These are phyloP conservation scores for Gymnopithys bicolor DNA, from an alignment of 2,797 vertebrate species.

Conservation along the genomic window DNA sequence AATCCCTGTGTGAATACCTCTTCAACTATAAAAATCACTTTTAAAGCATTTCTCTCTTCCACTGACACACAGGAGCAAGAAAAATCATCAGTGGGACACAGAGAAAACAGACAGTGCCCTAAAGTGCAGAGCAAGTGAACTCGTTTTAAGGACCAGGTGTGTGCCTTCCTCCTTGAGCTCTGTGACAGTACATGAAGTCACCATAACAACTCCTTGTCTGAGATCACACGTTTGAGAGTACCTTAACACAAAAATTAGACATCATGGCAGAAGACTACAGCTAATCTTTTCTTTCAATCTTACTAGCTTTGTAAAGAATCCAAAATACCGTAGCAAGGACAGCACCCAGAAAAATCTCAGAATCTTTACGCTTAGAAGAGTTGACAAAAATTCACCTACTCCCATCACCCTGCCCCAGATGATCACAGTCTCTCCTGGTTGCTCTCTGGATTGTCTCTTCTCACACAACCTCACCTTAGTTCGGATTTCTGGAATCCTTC, in stretches of 20 bases:
- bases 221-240: not conserved
- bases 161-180: not conserved
- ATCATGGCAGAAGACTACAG: not conserved
- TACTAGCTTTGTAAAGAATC: not conserved
- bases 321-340: not conserved
- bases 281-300: not conserved
- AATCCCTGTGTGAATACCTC: not conserved
- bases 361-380: not conserved
- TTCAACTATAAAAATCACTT: not conserved
- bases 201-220: not conserved
- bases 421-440: not conserved
- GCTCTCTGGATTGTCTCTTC: not conserved
- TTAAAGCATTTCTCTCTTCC: not conserved
- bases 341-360: not conserved
- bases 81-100: not conserved
- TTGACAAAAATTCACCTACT: not conserved
- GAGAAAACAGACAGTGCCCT: not conserved
- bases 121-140: not conserved
- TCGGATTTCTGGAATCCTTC: not conserved
- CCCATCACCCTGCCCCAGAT: not conserved
- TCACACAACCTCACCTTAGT: not conserved
- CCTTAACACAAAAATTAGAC: not conserved
- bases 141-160: rapidly evolving
- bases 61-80: not conserved
- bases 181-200: not conserved